Evolutionary conservation across 2,113 vertebrate genomes (phyloP).

Genomic region (Elachura formosa): DNA sequence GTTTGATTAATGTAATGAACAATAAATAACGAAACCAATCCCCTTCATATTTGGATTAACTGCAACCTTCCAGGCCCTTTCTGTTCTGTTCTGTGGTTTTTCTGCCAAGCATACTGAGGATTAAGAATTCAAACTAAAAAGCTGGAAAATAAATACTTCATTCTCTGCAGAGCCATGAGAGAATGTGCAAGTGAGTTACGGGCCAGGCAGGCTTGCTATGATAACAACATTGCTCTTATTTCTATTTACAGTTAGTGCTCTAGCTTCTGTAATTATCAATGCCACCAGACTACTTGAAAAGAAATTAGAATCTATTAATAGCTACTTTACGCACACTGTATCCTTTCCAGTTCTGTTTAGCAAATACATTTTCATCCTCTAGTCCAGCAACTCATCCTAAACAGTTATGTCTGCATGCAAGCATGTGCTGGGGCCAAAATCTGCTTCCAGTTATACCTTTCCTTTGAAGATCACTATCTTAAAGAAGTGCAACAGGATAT

Average conservation of each 20-base stretch:
- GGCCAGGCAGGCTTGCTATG: background rate
- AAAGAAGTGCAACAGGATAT: background rate
- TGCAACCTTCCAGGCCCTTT: background rate
- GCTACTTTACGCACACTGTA: background rate
- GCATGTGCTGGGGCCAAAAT: background rate
- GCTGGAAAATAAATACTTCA: background rate
- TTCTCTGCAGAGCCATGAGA: background rate
- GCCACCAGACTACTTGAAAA: background rate
- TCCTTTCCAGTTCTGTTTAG: background rate
- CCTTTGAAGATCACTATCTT: background rate
- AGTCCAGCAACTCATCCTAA: background rate
- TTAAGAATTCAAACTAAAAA: conserved; percentile 2
- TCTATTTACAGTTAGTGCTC: background rate
- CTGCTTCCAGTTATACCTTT: background rate
- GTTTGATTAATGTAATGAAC: background rate
- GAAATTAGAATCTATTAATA: conserved; percentile 1
- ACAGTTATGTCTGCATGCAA: background rate
- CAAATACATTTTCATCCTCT: background rate
- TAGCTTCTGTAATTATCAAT: background rate
- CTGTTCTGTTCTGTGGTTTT: background rate
- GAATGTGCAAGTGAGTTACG: background rate
- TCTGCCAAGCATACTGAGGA: background rate
- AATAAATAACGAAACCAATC: background rate
- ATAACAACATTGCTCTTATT: background rate
- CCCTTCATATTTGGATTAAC: background rate